Conservation (phyloP, 2,113 vertebrate genomes). For the Calidris pugnax region DNA sequence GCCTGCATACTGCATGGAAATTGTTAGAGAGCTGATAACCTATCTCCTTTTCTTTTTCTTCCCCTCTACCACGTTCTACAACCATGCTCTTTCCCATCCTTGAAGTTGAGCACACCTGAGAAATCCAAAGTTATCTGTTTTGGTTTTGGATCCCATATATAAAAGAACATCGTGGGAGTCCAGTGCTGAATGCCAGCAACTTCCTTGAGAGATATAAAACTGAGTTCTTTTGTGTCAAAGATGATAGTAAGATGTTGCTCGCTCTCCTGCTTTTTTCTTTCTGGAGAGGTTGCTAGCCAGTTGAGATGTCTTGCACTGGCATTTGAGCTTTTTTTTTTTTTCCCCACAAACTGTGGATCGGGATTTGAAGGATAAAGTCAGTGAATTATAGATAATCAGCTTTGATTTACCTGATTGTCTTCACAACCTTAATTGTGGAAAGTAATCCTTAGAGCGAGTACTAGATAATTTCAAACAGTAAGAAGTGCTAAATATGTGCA, state of each 20-base stretch:
- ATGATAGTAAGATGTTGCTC: background rate
- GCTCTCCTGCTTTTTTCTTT: background rate
- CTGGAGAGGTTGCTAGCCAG: background rate
- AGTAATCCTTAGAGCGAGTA: background rate
- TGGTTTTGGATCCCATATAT: background rate
- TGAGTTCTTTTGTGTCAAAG: background rate
- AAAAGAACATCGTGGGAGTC: background rate
- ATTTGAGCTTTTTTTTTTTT: background rate
- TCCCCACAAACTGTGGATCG: background rate
- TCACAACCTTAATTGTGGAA: background rate
- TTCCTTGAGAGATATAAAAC: background rate
- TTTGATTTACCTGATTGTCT: background rate
- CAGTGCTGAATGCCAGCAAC: background rate
- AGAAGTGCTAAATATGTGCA: background rate
- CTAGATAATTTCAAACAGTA: background rate
- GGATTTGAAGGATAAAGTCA: background rate
- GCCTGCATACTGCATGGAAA: background rate
- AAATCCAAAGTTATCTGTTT: background rate
- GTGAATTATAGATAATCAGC: background rate
- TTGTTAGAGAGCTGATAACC: background rate
- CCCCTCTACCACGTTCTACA: background rate
- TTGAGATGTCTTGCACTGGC: background rate
- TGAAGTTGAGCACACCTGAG: background rate
- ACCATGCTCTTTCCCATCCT: background rate
- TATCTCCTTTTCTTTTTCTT: background rate